Evolutionary conservation across 2,888 invertebrate genomes (phyloP).

Genomic region (Rhingia rostrata): DNA sequence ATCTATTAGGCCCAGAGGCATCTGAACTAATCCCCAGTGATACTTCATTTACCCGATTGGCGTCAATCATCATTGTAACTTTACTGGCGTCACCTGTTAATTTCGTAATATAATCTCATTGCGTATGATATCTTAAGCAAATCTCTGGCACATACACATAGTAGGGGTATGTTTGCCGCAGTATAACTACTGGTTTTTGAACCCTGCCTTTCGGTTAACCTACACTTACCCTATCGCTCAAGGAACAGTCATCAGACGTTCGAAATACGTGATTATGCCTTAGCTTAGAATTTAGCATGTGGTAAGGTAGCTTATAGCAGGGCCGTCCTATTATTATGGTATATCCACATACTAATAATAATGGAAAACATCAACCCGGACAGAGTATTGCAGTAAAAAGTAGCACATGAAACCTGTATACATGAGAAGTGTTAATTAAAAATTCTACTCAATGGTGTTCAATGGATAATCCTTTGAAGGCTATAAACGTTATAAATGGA

Average conservation of each 20-base stretch:
- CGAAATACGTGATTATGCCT: slow-evolving; percentile 17
- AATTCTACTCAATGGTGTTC: slow-evolving; percentile 52
- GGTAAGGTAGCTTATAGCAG: neutral
- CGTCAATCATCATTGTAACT: slow-evolving; percentile 31
- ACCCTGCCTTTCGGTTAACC: slow-evolving; percentile 4
- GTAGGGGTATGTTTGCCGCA: too few relatives aligned
- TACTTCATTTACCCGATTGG: neutral
- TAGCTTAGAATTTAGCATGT: neutral
- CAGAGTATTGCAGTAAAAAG: neutral
- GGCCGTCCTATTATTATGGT: slow-evolving; percentile 11
- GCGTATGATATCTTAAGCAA: slow-evolving; percentile 10
- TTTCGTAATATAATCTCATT: slow-evolving; percentile 41
- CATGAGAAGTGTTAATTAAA: slow-evolving; percentile 60
- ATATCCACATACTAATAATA: slow-evolving; percentile 28
- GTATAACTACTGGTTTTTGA: slow-evolving; percentile 26
- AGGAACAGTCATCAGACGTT: neutral
- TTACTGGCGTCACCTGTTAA: slow-evolving; percentile 42
- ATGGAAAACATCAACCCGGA: slow-evolving; percentile 32
- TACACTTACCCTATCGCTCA: slow-evolving; percentile 12
- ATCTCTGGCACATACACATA: too few relatives aligned
- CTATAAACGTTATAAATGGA: slow-evolving; percentile 47
- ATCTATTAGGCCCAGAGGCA: neutral
- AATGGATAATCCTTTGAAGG: slow-evolving; percentile 63
- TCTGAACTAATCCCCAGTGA: neutral
- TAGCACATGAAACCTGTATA: slow-evolving; percentile 22